Conservation (phyloP, 2,797 vertebrate genomes). For the Liparis tanakae region DNA sequence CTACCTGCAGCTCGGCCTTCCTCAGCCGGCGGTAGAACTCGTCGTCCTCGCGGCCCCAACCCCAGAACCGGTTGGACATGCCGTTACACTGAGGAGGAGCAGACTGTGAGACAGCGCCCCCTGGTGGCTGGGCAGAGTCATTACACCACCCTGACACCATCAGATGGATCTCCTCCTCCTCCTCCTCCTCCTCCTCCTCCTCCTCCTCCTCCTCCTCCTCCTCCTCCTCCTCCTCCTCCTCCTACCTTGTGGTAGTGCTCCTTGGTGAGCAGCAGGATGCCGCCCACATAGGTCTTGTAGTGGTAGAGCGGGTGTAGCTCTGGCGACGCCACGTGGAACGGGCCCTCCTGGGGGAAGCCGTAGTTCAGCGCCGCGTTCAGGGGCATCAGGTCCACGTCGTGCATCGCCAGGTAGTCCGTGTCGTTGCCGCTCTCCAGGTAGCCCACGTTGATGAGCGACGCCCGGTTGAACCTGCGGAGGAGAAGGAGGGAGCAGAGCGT, state of each 20-base stretch:
- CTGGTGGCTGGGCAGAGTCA: no score
- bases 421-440: slow-evolving; percentile 93
- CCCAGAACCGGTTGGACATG: slow-evolving; percentile 99
- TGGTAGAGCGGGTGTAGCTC: slow-evolving; percentile 98
- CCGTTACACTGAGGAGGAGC: slow-evolving; percentile 89
- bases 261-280: slow-evolving; percentile 96
- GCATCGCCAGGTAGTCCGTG: slow-evolving; percentile 98
- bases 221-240: no score
- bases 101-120: no score
- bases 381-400: slow-evolving; percentile 95
- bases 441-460: slow-evolving; percentile 95
- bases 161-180: no score
- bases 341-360: slow-evolving; percentile 90
- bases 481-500: not conserved
- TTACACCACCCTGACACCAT: no score
- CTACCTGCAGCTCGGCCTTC: slow-evolving; percentile 92
- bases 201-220: no score
- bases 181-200: no score
- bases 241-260: slow-evolving; percentile 91
- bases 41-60: slow-evolving; percentile 96
- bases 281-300: slow-evolving; percentile 96
- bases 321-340: slow-evolving; percentile 95
- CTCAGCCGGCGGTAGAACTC: slow-evolving; percentile 95
- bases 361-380: slow-evolving; percentile 94
- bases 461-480: slow-evolving; percentile 89